Evolutionary conservation across 2,113 vertebrate species (phyloP).

Genomic region (Hypomesus transpacificus): DNA sequence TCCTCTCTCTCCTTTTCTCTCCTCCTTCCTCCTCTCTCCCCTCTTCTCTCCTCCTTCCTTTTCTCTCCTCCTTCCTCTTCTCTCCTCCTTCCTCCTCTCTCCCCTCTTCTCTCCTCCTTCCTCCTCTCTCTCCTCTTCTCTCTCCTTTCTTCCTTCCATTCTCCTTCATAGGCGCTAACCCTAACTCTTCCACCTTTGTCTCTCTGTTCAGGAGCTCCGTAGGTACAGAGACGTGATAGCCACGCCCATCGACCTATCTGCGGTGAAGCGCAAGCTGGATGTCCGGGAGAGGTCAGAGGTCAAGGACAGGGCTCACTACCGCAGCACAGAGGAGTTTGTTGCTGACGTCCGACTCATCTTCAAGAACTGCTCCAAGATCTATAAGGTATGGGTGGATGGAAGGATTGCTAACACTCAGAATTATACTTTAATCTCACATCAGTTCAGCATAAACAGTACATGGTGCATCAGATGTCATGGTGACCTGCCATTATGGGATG

Average conservation of each 20-base stretch:
- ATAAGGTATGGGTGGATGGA: constrained; percentile 71
- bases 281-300: constrained; percentile 41
- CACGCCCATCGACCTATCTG: constrained; percentile 92
- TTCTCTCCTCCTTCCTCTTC: background rate
- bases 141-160: background rate
- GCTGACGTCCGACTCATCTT: constrained; percentile 92
- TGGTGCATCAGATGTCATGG: no score
- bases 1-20: no score
- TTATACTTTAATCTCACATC: no score
- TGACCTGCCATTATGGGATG: no score
- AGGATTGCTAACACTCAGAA: background rate
- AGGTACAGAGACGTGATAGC: constrained; percentile 96
- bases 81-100: background rate
- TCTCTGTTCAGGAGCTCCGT: constrained; percentile 67
- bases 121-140: background rate
- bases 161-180: no score
- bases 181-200: no score
- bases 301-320: constrained; percentile 73
- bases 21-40: no score
- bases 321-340: constrained; percentile 81
- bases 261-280: constrained; percentile 81
- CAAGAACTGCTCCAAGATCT: constrained; percentile 95
- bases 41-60: background rate
- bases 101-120: background rate
- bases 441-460: no score